Base-by-base conservation (phyloP, 53 echinoderm and acorn worm genomes). In the Mesocentrotus franciscanus region DNA sequence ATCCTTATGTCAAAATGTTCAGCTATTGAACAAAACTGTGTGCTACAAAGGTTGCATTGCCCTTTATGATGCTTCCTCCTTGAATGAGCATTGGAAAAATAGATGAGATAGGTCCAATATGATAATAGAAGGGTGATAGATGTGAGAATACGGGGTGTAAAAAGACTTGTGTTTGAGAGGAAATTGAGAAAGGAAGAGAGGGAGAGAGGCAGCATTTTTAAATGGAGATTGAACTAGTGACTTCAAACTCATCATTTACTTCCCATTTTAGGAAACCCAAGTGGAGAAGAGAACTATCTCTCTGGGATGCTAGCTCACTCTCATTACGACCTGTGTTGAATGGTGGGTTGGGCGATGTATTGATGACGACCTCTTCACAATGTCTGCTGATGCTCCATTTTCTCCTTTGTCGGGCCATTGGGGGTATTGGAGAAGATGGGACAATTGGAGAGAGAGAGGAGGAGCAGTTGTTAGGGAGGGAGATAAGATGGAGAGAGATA, bases 141-240 rank as follows among this genome's bases (percentile, higher is more conserved):
- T 81, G 81, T 20, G 42, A 20, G 81, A 81, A 20, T 9, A 81
- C 9, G 0, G 81, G 36, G 22, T 42, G 81, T 81, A 17, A 39
- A 39, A 81, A 81, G 81, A 39, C 81, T 81, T 42, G 36, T 36
- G 9, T 81, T 42, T 42, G 81, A 42, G 36, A 81, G 81, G 81
- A 87, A 87, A 87, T 87, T 87, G 56, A 58, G 58, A 58, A 27
- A 58, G 87, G 29, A n/a, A 58, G 58, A 58, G 87, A 87, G 87
- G 58, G 58, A n/a, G 56, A 58, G 57, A 9, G 87, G 87, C 26
- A 27, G 87, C 87, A n/a, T 87, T 87, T 59, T 87, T 87, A 87
- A 87, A 87, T 87, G 56, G 66, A 64, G 91, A 91, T 91, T 91
- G 91, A 91, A 91, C 91, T 91, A 56, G 66, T 66, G 91, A 91